Conservation (phyloP, 53 echinoderm and acorn worm species). For the Temnopleurus reevesii region DNA sequence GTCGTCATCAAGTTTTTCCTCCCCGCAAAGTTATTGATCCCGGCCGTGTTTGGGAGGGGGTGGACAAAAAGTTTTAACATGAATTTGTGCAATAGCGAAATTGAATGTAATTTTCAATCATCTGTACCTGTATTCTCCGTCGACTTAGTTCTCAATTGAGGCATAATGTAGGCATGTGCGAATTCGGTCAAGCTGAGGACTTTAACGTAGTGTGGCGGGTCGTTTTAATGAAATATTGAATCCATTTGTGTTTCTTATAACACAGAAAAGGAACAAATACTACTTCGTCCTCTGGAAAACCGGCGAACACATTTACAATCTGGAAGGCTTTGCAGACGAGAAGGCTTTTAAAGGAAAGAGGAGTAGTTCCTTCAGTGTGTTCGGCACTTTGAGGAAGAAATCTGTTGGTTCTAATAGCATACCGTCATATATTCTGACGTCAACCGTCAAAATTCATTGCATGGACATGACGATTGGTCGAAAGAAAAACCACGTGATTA, state of each 20-base stretch:
- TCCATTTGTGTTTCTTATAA: neutral
- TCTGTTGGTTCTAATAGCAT: neutral
- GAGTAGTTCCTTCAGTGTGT: neutral
- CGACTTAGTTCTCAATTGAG: no score
- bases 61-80: no score
- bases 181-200: no score
- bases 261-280: slow-evolving; percentile 20
- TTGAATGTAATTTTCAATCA: no score
- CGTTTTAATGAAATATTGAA: neutral
- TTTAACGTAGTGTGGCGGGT: no score
- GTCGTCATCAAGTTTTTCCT: no score
- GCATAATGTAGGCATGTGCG: no score
- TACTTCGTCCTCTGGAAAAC: slow-evolving; percentile 25
- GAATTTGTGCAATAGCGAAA: no score
- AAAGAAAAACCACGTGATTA: slow-evolving; percentile 14
- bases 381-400: neutral
- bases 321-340: neutral
- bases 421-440: neutral
- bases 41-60: no score
- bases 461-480: slow-evolving; percentile 44
- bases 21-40: no score
- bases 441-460: slow-evolving; percentile 41
- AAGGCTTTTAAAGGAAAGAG: neutral
- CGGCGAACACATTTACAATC: neutral
- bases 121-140: no score